phyloP scores from a whole-genome alignment of 2,888 invertebrate species.

The Acleris laterana region DNA sequence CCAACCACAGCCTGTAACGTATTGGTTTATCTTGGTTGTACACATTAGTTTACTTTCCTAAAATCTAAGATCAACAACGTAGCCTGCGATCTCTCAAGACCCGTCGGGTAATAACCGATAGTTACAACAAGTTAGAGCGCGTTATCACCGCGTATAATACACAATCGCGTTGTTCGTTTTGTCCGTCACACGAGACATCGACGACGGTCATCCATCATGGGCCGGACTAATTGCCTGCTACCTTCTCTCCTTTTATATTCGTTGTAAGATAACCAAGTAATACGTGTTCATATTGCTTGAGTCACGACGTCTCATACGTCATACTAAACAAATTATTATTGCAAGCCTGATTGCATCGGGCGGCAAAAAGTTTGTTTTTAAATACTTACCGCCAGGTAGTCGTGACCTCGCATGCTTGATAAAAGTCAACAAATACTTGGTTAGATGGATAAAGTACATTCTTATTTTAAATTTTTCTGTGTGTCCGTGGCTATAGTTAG shows the following conservation, averaged over 20 bases:
- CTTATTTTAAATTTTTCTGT: too few species aligned
- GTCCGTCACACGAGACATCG: conserved; percentile 71
- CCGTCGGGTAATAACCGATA: conserved; percentile 41
- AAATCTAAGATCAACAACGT: too few species aligned
- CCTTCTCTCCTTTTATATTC: conserved; percentile 79
- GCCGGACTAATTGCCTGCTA: conserved; percentile 81
- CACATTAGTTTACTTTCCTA: too few species aligned
- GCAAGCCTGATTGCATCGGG: conserved; percentile 69
- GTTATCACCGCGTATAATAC: conserved; percentile 82
- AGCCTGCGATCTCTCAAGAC: background rate
- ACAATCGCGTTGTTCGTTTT: conserved; percentile 74
- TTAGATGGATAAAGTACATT: background rate
- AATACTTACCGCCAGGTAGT: conserved; percentile 32
- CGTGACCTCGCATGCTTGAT: conserved; percentile 11
- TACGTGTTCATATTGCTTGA: conserved; percentile 2
- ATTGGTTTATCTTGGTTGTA: too few species aligned
- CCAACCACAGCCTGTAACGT: too few species aligned
- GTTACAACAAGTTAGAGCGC: conserved; percentile 73
- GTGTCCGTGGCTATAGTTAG: too few species aligned
- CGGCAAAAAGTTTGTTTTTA: conserved; percentile 60
- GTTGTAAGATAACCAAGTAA: conserved; percentile 51
- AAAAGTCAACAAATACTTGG: conserved; percentile 11
- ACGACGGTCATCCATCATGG: conserved; percentile 79
- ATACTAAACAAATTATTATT: background rate
- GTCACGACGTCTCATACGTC: background rate